Conservation (phyloP, 1,140 invertebrate genomes). For the Sarcophaga peregrina region DNA sequence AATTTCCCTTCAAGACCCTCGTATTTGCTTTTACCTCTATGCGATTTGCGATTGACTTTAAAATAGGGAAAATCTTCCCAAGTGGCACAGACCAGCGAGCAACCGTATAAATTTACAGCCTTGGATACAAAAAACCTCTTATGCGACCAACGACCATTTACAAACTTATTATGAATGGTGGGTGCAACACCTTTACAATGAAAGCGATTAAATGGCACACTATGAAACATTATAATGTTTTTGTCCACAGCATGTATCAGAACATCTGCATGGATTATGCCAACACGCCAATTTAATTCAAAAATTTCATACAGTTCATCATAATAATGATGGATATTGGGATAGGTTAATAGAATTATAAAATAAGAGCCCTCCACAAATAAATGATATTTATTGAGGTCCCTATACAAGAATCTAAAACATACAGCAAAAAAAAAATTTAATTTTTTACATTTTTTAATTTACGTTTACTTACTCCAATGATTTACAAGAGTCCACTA, state of each 20-base stretch:
- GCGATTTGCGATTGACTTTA: constrained; percentile 35
- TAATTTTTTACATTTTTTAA: background rate
- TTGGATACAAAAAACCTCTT: constrained; percentile 52
- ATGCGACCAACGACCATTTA: constrained; percentile 38
- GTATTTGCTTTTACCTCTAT: constrained; percentile 45
- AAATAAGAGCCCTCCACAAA: constrained; percentile 42
- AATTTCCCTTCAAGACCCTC: constrained; percentile 57
- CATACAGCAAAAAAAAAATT: background rate
- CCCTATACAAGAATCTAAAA: constrained; percentile 39
- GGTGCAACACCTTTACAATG: constrained; percentile 41
- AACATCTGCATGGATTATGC: constrained; percentile 44
- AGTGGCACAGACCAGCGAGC: constrained; percentile 56
- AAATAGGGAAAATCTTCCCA: constrained; percentile 63
- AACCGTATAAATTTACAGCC: constrained; percentile 55
- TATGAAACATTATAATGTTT: constrained; percentile 36
- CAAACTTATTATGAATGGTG: constrained; percentile 42
- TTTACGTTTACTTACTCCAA: constrained; percentile 30
- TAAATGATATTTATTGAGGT: constrained; percentile 42
- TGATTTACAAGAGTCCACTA: constrained; percentile 44
- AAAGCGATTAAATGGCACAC: constrained; percentile 32
- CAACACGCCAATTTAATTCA: constrained; percentile 15
- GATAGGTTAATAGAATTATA: constrained; percentile 41
- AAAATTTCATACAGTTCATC: constrained; percentile 42
- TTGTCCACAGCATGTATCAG: constrained; percentile 41
- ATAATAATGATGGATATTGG: constrained; percentile 38